Conservation (phyloP, 1,140 invertebrate genomes). For the Calephelis virginiensis region DNA sequence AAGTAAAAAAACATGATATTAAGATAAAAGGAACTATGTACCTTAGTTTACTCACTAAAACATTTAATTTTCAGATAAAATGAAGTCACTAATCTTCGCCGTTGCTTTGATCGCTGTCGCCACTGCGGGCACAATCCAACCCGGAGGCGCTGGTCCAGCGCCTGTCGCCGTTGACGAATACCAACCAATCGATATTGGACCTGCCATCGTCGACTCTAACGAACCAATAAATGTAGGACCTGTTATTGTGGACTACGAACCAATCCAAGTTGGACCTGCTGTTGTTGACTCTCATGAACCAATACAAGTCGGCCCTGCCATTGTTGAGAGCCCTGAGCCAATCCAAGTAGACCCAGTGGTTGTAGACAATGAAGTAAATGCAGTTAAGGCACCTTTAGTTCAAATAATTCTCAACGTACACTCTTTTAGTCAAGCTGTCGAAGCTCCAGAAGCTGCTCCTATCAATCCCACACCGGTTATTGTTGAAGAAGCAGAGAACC, state of each 20-base stretch:
- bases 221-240: conserved; percentile 19
- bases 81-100: conserved; percentile 30
- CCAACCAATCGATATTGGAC: conserved; percentile 17
- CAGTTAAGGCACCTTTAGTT: conserved; percentile 4
- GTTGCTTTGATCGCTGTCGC: conserved; percentile 22
- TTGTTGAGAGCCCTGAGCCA: conserved; percentile 15
- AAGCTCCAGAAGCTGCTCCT: conserved; percentile 9
- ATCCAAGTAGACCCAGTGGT: conserved; percentile 20
- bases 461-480: conserved; percentile 21
- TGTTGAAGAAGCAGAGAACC: conserved; percentile 17
- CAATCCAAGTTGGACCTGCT: conserved; percentile 9
- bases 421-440: conserved; percentile 21
- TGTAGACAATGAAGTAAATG: conserved; percentile 3
- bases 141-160: conserved; percentile 13
- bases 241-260: conserved; percentile 14
- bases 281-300: conserved; percentile 17
- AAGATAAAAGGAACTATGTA: no score
- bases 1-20: no score
- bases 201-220: conserved; percentile 17
- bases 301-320: conserved; percentile 29
- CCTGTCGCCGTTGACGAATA: conserved; percentile 15
- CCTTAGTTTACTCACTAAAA: neutral
- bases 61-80: conserved; percentile 28
- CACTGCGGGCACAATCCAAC: conserved; percentile 23
- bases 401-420: conserved; percentile 28